Base-by-base conservation (phyloP, 2,888 invertebrate genomes). In the Lordiphosa fenestrarum region DNA sequence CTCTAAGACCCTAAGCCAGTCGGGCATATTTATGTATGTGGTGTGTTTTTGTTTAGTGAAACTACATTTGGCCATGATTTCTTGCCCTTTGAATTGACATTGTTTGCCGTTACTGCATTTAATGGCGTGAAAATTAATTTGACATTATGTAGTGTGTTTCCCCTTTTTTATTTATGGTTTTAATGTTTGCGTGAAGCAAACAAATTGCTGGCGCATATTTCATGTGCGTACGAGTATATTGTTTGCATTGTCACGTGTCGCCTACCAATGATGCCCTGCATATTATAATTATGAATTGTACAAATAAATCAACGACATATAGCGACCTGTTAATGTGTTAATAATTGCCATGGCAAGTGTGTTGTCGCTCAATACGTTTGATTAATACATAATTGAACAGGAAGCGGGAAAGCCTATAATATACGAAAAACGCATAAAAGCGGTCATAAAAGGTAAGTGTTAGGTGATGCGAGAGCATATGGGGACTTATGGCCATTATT, bases 51-150 rank as follows among this genome's bases (percentile, higher is more conserved):
- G 23, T 23, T 23, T 5, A 4, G 6, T 19, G 23, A 6, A 6
- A 6, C 42, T 52, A 49, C 13, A 33, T 39, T 35, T 39, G 23
- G 46, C 30, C 42, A 39, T 55, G 41, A 35, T 25, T 33, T 39
- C 1, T n/a, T 41, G n/a, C 15, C 19, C 23, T 44, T 42, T 30
- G 6, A 6, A 6, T 48, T 19, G 23, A 38, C 30, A 13, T 39
- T 12, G 10, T 37, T 15, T 21, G n/a, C 13, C 19, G 41, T 47
- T 50, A 47, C 82, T 83, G 77, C 84, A 71, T 62, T 81, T 77
- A 82, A 84, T 81, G 61, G 84, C 74, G 60, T 58, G 39, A 49
- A 66, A 82, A 76, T 77, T 84, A 77, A 77, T 77, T 73, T 69
- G 61, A 64, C 61, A 73, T 72, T 82, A 66, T 64, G 74, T 77